Percentiles rank a stretch among this genome's conserved stretches.
These are phyloP conservation scores for Hololepta plana DNA, from an alignment of 2,888 invertebrate species.

Conservation along the genomic window DNA sequence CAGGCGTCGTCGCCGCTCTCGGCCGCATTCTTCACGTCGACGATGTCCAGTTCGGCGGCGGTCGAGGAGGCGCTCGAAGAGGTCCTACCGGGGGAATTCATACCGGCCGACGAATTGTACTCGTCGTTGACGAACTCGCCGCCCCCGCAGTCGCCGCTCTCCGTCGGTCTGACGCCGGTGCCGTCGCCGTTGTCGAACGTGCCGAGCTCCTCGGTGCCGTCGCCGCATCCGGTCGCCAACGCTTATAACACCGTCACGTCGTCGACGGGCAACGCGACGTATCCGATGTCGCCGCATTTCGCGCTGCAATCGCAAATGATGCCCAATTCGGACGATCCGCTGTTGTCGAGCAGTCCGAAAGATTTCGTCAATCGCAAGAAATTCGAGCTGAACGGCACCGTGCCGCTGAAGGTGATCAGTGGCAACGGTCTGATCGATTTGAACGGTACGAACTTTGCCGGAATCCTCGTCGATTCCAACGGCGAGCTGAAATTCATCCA, in stretches of 20 bases:
- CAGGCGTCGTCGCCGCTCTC: conserved; percentile 66
- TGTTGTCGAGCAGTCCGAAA: conserved; percentile 66
- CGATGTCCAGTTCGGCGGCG: conserved; percentile 73
- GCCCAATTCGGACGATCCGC: conserved; percentile 74
- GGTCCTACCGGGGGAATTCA: conserved; percentile 62
- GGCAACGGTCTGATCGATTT: conserved; percentile 34
- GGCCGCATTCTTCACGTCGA: conserved; percentile 67
- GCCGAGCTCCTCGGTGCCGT: conserved; percentile 17
- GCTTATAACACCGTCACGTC: conserved; percentile 20
- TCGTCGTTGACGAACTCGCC: conserved; percentile 31
- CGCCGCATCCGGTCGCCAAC: conserved; percentile 20
- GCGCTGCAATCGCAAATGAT: conserved; percentile 64
- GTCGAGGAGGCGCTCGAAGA: conserved; percentile 75
- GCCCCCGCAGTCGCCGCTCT: conserved; percentile 40
- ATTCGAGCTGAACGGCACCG: conserved; percentile 34
- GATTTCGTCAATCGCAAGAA: conserved; percentile 45
- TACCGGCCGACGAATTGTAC: conserved; percentile 32
- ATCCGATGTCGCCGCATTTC: conserved; percentile 26
- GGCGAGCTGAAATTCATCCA: conserved; percentile 43
- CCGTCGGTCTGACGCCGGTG: conserved; percentile 34
- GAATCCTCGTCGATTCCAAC: conserved; percentile 40
- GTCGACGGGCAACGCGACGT: conserved; percentile 23
- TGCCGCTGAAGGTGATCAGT: conserved; percentile 35
- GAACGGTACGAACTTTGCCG: conserved; percentile 34
- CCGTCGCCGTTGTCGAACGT: conserved; percentile 29